Evolutionary conservation across 2,797 vertebrate species (phyloP), one percentile per base, ranked within the genome.

Genomic region (Siniperca scherzeri): DNA sequence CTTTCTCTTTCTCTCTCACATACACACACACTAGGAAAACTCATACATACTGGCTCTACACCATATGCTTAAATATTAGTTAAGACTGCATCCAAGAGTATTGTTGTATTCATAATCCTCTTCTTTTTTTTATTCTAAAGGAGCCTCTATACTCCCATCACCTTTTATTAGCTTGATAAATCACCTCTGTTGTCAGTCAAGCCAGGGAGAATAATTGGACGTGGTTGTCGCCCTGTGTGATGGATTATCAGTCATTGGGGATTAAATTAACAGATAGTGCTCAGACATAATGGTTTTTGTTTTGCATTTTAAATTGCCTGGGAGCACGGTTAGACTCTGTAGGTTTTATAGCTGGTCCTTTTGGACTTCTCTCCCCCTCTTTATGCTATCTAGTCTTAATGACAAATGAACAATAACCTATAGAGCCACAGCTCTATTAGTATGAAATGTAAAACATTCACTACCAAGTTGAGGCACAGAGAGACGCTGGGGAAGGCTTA

Each of bases 91-190:
- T 92, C 85, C 83, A 79, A 69, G 82, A 91, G 87, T 88, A 92
- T 93, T 92, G 89, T 93, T 92, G 87, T 92, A 91, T 90, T 93
- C 86, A 94, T 90, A 95, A 94, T 92, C 87, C 75, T 91, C 78
- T 72, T 87, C 80, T 85, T 80, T 96, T 81, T 74, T 97, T 96
- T 96, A 97, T 97, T 97, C 97, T 97, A 96, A 96, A 82, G 85
- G 87, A 97, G 97, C 88, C 96, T 97, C 97, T 97, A 97, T 97
- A 96, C 97, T 98, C 97, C 97, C 97, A 97, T 99, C 98, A 99
- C 97, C 98, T 99, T 99, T 99, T 99, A 99, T 99, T 99, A 99
- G 97, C 97, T 98, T 99, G 98, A 99, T 99, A 99, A 99, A 99
- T 99, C 98, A 99, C 97, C 97, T 97, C 97, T 98, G 97, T 98